Conservation (phyloP, 2,888 invertebrate genomes). For the Galeruca laticollis region DNA sequence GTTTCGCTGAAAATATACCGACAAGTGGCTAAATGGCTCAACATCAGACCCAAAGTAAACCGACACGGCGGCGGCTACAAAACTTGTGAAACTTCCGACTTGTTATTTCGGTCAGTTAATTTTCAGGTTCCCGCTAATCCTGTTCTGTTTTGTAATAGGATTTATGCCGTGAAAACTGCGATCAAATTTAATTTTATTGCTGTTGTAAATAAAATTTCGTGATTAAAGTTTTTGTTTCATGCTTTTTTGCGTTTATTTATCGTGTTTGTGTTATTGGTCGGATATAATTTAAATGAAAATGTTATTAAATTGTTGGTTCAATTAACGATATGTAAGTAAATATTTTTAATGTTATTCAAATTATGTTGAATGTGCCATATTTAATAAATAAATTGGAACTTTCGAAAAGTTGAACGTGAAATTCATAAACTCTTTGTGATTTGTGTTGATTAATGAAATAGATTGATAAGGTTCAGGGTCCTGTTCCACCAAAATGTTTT, state of each 20-base stretch:
- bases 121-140: slow-evolving; percentile 44
- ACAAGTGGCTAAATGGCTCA: slow-evolving; percentile 39
- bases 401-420: too few species aligned
- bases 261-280: background rate
- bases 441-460: too few species aligned
- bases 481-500: too few species aligned
- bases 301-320: too few species aligned
- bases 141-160: slow-evolving; percentile 35
- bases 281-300: too few species aligned
- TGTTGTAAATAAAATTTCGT: slow-evolving; percentile 22
- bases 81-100: slow-evolving; percentile 40
- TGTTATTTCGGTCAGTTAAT: slow-evolving; percentile 49
- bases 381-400: too few species aligned
- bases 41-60: slow-evolving; percentile 17
- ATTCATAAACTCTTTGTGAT: too few species aligned
- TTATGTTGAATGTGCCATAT: too few species aligned
- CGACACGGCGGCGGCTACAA: slow-evolving; percentile 20
- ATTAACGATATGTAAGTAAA: too few species aligned
- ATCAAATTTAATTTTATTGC: slow-evolving; percentile 32
- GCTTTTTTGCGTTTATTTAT: background rate
- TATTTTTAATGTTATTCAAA: too few species aligned
- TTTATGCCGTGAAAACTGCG: slow-evolving; percentile 32
- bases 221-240: background rate
- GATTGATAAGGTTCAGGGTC: too few species aligned
- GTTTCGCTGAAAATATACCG: slow-evolving; percentile 39